Evolutionary conservation across 2,888 invertebrate genomes (phyloP).

Genomic region (Philereme vetulata): DNA sequence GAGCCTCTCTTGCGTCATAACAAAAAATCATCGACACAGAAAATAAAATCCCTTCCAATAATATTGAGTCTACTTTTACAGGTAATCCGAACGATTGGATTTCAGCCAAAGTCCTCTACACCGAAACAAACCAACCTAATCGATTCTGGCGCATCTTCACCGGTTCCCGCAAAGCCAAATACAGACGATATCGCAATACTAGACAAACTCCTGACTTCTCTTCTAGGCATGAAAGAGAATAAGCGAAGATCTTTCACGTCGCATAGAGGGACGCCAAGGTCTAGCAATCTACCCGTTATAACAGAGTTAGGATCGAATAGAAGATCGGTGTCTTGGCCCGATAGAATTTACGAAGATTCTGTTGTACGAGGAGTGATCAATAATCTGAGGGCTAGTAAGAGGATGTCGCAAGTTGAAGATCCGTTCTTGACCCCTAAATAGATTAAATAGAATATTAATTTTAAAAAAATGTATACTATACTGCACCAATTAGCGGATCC

Average conservation of each 20-base stretch:
- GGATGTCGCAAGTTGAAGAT: conserved; percentile 66
- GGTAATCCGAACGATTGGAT: conserved; percentile 68
- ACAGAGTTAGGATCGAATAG: conserved; percentile 51
- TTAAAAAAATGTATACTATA: background rate
- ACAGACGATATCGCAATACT: conserved; percentile 85
- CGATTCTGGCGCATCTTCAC: conserved; percentile 61
- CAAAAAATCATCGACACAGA: no score
- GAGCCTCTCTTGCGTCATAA: no score
- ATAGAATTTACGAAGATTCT: conserved; percentile 71
- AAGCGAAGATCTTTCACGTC: conserved; percentile 64
- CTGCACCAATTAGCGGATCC: background rate
- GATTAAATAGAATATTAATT: background rate
- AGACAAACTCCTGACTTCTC: conserved; percentile 85
- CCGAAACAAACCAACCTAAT: conserved; percentile 62
- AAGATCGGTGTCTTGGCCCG: conserved; percentile 73
- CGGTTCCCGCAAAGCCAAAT: conserved; percentile 58
- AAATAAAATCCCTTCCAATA: background rate
- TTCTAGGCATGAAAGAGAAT: conserved; percentile 79
- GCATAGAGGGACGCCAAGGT: conserved; percentile 64
- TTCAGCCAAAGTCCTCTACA: conserved; percentile 56
- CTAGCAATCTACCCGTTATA: conserved; percentile 61
- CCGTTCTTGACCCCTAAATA: conserved; percentile 71
- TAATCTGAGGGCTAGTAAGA: conserved; percentile 62
- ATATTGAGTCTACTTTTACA: conserved; percentile 37
- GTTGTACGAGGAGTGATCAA: conserved; percentile 70